These are phyloP conservation scores for Oryzias javanicus DNA, from an alignment of 2,113 vertebrate species.

Conservation along the genomic window DNA sequence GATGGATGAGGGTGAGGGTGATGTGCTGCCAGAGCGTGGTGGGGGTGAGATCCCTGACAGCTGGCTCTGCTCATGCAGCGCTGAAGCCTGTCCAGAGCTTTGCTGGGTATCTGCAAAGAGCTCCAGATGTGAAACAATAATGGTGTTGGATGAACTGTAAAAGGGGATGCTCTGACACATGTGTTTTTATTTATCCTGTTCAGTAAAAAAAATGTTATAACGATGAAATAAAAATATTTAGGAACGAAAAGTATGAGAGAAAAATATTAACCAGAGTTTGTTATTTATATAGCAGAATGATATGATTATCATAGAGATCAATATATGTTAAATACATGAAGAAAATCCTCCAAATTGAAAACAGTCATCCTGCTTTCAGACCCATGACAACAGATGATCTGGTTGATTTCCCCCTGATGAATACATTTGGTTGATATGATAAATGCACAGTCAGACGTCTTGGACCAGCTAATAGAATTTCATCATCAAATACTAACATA, in stretches of 20 bases:
- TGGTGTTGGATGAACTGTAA: not conserved
- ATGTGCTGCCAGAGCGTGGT: not conserved
- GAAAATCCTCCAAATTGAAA: slow-evolving; percentile 36
- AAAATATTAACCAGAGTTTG: too few species aligned
- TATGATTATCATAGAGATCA: too few species aligned
- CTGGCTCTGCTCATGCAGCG: not conserved
- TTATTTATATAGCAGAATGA: too few species aligned
- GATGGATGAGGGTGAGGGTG: slow-evolving; percentile 1
- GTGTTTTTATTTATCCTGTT: too few species aligned
- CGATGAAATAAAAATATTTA: too few species aligned
- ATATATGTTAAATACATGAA: slow-evolving; percentile 36
- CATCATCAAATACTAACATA: slow-evolving; percentile 13
- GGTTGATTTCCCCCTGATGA: slow-evolving; percentile 20
- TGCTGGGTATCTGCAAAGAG: not conserved
- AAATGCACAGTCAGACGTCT: slow-evolving; percentile 31
- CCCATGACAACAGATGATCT: slow-evolving; percentile 14
- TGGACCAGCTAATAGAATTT: slow-evolving; percentile 15
- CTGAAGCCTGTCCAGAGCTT: not conserved
- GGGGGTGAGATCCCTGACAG: not conserved
- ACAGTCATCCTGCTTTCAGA: slow-evolving; percentile 16
- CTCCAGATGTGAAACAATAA: not conserved
- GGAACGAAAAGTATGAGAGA: too few species aligned
- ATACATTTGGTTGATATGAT: slow-evolving; percentile 22
- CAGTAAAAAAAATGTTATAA: too few species aligned
- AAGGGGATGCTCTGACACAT: too few species aligned